A percentile compares a stretch with the other conserved stretches of the same genome.
These are phyloP conservation scores for Myodes glareolus DNA, from an alignment of 2,113 vertebrate species.

Conservation along the genomic window DNA sequence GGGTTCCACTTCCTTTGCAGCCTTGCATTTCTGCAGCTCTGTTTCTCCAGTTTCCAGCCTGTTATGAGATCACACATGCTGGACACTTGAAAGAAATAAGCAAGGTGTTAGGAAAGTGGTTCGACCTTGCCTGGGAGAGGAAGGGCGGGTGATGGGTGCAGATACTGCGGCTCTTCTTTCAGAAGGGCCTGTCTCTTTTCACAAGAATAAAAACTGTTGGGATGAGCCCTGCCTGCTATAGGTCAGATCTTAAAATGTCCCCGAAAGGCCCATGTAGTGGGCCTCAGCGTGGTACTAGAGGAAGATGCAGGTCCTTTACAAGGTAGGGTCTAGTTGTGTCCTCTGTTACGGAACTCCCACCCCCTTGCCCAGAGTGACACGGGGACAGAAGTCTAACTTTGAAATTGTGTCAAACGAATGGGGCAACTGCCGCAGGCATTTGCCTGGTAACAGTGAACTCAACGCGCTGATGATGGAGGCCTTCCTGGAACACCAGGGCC, in stretches of 20 bases:
- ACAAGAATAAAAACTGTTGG: background rate
- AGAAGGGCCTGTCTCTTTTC: background rate
- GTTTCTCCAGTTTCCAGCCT: too few relatives aligned
- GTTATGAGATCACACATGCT: too few relatives aligned
- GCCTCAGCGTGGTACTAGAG: fast-evolving
- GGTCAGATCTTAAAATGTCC: background rate
- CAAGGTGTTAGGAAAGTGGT: too few relatives aligned
- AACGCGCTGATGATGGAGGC: background rate
- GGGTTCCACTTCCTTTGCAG: too few relatives aligned
- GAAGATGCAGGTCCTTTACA: background rate
- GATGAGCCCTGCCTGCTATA: background rate
- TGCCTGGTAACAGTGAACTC: background rate
- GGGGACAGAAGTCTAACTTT: too few relatives aligned
- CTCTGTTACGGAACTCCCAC: background rate
- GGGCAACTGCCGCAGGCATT: background rate
- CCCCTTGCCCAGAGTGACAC: background rate
- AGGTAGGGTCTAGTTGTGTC: background rate
- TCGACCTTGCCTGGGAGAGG: too few relatives aligned
- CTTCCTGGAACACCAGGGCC: background rate
- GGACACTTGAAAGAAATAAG: too few relatives aligned
- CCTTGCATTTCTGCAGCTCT: too few relatives aligned
- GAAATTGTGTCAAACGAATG: background rate
- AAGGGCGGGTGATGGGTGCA: too few relatives aligned
- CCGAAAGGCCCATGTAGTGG: background rate
- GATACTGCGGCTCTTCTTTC: background rate